phyloP scores from a whole-genome alignment of 2,797 vertebrate species.

The Molossus molossus region DNA sequence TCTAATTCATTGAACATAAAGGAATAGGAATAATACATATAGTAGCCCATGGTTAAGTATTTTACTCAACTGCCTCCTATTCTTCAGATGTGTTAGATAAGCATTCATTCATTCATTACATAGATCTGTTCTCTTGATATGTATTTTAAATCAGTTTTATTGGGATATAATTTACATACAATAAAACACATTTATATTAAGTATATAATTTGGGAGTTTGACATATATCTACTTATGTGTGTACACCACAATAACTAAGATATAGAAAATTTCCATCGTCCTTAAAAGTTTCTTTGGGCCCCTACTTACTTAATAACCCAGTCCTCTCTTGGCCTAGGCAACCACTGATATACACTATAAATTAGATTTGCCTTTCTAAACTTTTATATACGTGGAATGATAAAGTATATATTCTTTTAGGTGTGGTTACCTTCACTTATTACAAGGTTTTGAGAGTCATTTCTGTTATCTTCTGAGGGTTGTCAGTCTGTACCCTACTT shows the following conservation, averaged over 20 bases:
- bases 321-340: neutral
- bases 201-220: neutral
- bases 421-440: neutral
- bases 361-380: constrained; percentile 18
- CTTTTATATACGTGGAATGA: neutral
- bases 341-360: neutral
- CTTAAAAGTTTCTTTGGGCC: neutral
- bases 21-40: neutral
- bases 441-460: neutral
- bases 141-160: neutral
- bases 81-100: neutral
- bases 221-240: neutral
- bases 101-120: neutral
- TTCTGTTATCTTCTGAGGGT: neutral
- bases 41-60: neutral
- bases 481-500: too few relatives aligned
- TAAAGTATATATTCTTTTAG: neutral
- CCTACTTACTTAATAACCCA: neutral
- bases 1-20: constrained; percentile 20
- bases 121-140: neutral
- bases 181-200: neutral
- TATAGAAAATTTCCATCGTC: neutral
- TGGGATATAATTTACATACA: neutral
- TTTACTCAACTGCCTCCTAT: neutral
- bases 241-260: neutral